Evolutionary conservation across 2,797 vertebrate species (phyloP).

Genomic region (Chloroceryle inda): DNA sequence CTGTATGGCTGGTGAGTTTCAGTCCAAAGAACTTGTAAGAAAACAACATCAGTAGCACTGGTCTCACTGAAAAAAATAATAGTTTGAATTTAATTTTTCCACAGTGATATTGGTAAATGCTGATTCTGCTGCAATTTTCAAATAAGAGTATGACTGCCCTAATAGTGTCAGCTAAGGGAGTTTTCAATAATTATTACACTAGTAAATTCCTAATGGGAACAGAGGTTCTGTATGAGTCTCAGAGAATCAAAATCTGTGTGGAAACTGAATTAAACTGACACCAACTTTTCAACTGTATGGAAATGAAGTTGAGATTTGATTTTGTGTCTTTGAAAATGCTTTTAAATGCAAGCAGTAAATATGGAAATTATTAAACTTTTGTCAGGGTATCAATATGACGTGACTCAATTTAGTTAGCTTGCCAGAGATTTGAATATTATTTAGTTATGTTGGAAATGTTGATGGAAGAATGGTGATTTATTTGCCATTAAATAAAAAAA

Average conservation of each 20-base stretch:
- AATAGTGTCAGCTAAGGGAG: not conserved
- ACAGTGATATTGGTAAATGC: not conserved
- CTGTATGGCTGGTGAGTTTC: not conserved
- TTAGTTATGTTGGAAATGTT: not conserved
- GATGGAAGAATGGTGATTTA: not conserved
- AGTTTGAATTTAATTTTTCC: not conserved
- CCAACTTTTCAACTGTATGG: not conserved
- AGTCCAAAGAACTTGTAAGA: not conserved
- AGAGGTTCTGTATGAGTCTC: not conserved
- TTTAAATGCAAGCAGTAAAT: not conserved
- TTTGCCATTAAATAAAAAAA: conserved; percentile 8
- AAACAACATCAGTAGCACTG: not conserved
- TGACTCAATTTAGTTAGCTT: not conserved
- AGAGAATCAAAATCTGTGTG: not conserved
- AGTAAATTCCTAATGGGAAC: not conserved
- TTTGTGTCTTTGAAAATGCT: not conserved
- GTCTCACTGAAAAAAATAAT: not conserved
- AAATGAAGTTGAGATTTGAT: not conserved
- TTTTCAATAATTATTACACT: not conserved
- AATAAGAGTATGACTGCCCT: not conserved
- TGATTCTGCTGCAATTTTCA: not conserved
- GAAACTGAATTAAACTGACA: not conserved
- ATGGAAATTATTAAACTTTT: not conserved
- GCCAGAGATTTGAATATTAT: not conserved
- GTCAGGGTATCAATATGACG: not conserved